Evolutionary conservation across 2,797 vertebrate species (phyloP), one percentile per base, ranked within the genome.

Genomic region (Chiloscyllium punctatum): DNA sequence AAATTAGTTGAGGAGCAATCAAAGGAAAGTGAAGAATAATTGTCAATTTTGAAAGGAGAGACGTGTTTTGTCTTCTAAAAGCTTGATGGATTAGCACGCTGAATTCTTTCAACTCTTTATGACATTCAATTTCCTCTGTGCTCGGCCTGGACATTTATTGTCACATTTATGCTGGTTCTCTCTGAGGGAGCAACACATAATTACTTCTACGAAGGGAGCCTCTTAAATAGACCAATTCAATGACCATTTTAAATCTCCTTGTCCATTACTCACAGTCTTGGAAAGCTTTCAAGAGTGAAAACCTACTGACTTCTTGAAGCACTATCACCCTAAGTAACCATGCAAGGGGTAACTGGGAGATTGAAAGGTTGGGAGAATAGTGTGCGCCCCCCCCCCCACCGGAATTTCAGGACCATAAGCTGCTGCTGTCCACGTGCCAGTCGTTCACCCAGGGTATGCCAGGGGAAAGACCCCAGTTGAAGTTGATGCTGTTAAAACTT

Each of bases 171-270:
- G 33, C 66, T n/a, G 90, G n/a, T 92, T 92, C 62, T 25, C 90
- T 68, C 90, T 23, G n/a, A 92, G 90, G 90, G 90, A 23, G n/a
- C 62, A 69, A 42, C 66, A 69, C n/a, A 48, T 92, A 92, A 92
- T 92, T 92, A 92, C n/a, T 68, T 42, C n/a, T 92, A 69, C 21
- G 25, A 23, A 92, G 90, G 90, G 62, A 69, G 90, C 90, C 90
- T 21, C n/a, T 92, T 69, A 92, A 92, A 42, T 69, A 92, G 90
- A 66, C 21, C 66, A 42, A 68, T 42, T 92, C 66, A 42, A 25
- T 0, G 7, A 25, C 62, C 21, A 66, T 66, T 42, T 69, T 37
- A 69, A 92, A 92, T 92, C n/a, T 42, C 90, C 13, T 72, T 77
- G 27, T 77, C 30, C 69, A 0, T 92, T 66, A 69, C 13, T 69